Conservation (phyloP, 1,140 invertebrate genomes). For the Argopecten irradians region DNA sequence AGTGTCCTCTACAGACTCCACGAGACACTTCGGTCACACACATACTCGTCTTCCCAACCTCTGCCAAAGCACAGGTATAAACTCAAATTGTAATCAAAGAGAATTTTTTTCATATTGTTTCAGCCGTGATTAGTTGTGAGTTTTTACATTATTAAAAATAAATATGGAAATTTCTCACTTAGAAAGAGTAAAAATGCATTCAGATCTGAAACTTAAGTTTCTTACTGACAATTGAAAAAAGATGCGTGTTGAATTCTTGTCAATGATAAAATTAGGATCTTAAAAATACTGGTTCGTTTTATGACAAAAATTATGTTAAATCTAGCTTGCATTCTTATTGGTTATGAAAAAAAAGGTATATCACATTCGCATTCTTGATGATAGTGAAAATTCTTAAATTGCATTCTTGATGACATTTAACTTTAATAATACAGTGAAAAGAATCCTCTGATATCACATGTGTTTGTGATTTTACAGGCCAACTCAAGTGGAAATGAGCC, state of each 20-base stretch:
- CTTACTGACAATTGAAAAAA: too few relatives aligned
- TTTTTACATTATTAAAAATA: not conserved
- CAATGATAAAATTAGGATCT: too few relatives aligned
- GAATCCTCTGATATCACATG: not conserved
- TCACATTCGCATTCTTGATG: not conserved
- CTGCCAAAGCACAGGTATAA: conserved; percentile 93
- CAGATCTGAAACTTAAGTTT: too few relatives aligned
- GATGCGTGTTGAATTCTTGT: too few relatives aligned
- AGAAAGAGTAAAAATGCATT: too few relatives aligned
- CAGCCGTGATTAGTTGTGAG: not conserved
- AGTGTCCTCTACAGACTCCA: conserved; percentile 73
- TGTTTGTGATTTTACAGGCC: conserved; percentile 26
- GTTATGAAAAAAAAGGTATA: too few relatives aligned
- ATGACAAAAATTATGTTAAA: too few relatives aligned
- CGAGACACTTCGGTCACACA: conserved; percentile 96
- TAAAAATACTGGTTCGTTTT: too few relatives aligned
- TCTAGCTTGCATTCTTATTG: too few relatives aligned
- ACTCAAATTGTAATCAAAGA: not conserved
- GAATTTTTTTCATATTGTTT: not conserved
- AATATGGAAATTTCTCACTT: not conserved
- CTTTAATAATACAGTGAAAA: not conserved
- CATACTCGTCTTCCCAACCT: conserved; percentile 99
- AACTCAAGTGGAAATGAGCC: conserved; percentile 43
- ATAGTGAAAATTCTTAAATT: not conserved
- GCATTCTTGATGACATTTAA: not conserved